These are phyloP conservation scores for Peromyscus leucopus DNA, from an alignment of 2,113 vertebrate genomes.

Conservation along the genomic window DNA sequence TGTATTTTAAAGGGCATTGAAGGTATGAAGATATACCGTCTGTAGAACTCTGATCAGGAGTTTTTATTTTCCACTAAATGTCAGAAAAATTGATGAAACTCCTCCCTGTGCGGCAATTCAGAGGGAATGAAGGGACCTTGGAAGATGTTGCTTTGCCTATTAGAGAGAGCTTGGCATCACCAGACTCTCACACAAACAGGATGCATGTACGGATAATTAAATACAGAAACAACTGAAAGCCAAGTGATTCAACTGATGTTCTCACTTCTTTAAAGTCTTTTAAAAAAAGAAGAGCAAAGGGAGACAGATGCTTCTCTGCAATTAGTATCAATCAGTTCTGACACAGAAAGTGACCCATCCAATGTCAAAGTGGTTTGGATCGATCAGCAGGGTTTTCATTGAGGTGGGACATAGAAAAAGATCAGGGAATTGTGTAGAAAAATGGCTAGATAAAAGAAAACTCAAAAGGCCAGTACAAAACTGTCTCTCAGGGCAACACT, in stretches of 20 bases:
- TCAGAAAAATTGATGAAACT: conserved; percentile 70
- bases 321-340: conserved; percentile 63
- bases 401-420: conserved; percentile 1
- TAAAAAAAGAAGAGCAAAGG: neutral
- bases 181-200: neutral
- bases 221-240: conserved; percentile 3
- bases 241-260: neutral
- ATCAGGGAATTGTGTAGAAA: neutral
- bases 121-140: conserved; percentile 19
- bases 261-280: conserved; percentile 53
- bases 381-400: neutral
- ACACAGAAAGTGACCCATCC: conserved; percentile 61
- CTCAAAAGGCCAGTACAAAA: neutral
- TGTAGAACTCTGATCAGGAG: conserved; percentile 41
- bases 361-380: neutral
- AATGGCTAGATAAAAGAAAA: neutral
- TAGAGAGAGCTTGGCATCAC: conserved; percentile 4
- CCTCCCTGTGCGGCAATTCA: conserved; percentile 50
- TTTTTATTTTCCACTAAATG: conserved; percentile 72
- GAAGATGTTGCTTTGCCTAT: conserved; percentile 20
- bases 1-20: conserved; percentile 56
- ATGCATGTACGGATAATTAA: neutral
- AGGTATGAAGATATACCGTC: conserved; percentile 44
- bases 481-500: neutral
- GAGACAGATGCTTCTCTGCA: conserved; percentile 48